These are phyloP conservation scores for Glomeris marginata DNA, from an alignment of 2,888 invertebrate genomes.

Conservation along the genomic window DNA sequence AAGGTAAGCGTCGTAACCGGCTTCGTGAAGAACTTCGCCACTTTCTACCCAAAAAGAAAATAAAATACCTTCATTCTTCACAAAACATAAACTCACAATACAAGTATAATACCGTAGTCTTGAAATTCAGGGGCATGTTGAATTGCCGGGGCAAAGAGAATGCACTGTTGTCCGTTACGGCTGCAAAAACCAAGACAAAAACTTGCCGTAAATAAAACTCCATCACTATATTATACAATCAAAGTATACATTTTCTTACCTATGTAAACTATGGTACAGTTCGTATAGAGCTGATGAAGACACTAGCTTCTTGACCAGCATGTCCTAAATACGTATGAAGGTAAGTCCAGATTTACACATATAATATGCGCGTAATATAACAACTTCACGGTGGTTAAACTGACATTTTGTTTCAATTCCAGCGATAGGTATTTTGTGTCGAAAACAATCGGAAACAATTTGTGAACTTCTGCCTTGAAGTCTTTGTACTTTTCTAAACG, in stretches of 20 bases:
- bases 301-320: too few relatives aligned
- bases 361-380: too few relatives aligned
- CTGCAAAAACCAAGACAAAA: conserved; percentile 7
- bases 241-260: too few relatives aligned
- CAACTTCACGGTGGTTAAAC: too few relatives aligned
- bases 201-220: conserved; percentile 8
- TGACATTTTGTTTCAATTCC: too few relatives aligned
- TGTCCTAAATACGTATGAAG: too few relatives aligned
- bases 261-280: conserved; percentile 12
- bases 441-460: conserved; percentile 48
- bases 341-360: too few relatives aligned
- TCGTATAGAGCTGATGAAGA: conserved; percentile 4
- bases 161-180: conserved; percentile 26
- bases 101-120: conserved; percentile 12
- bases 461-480: conserved; percentile 47
- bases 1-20: conserved; percentile 70
- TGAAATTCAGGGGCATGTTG: conserved; percentile 12
- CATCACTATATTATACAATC: too few relatives aligned
- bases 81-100: too few relatives aligned
- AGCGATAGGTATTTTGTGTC: conserved; percentile 55
- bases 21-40: conserved; percentile 42
- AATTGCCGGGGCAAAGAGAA: conserved; percentile 28
- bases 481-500: conserved; percentile 19
- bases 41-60: background rate
- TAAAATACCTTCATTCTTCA: too few relatives aligned